Evolutionary conservation across 2,888 invertebrate genomes (phyloP), one percentile per base, ranked within the genome.

Genomic region (Myopa tessellatipennis): DNA sequence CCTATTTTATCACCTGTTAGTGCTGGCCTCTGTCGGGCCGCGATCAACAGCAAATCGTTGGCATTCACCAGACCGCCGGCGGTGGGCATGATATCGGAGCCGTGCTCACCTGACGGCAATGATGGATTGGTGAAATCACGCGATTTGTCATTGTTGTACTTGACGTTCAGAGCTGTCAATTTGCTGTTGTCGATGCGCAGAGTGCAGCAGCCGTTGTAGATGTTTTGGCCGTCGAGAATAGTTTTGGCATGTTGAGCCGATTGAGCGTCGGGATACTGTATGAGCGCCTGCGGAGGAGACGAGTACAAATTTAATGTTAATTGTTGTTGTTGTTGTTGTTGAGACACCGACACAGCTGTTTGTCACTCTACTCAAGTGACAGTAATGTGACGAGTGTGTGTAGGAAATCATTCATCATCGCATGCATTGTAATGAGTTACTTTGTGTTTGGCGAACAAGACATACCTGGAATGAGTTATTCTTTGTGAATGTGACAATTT

Each of bases 101-200:
- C 91, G 52, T 92, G 91, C 84, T 99, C 98, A 74, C 99, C 99
- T 75, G 97, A 96, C 7, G 99, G 99, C 89, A 99, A 93, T 89
- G 95, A 95, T 74, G 99, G 99, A 91, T 99, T 99, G 85, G 99
- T 99, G 92, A 98, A 99, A 91, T 99, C 99, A 80, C 99, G 93
- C 80, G 98, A 98, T 91, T 99, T 99, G 92, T 99, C 99, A 91
- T 99, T 99, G 92, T 99, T 99, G 92, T 98, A 99, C 90, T 98
- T 98, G 84, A 99, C 99, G 91, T 99, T 99, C 86, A 99, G 92
- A 85, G 96, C 97, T 85, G 96, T 95, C 93, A 99, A 93, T 91
- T 99, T 99, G 85, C 98, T 98, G 92, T 98, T 99, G 91, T 99
- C 99, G 90, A 99, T 99, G 90, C 98, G 95, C 87, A 99, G 92